Evolutionary conservation across 2,888 invertebrate species (phyloP).

Genomic region (Diabrotica balteata): DNA sequence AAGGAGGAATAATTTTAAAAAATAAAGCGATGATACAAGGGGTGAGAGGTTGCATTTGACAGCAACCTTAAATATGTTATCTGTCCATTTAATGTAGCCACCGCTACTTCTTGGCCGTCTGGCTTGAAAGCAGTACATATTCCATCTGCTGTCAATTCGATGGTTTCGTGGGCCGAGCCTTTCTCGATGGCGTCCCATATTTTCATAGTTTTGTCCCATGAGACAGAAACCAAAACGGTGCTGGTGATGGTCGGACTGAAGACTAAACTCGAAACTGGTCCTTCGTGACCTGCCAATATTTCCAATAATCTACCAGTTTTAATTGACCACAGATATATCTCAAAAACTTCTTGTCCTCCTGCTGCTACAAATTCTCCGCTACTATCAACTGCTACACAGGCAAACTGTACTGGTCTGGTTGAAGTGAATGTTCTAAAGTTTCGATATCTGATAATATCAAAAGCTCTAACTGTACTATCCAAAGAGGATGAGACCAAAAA

Average conservation of each 20-base stretch:
- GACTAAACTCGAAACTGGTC: conserved; percentile 80
- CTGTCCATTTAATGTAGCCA: conserved; percentile 87
- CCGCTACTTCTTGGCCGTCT: conserved; percentile 91
- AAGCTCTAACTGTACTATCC: conserved; percentile 97
- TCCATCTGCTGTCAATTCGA: conserved; percentile 80
- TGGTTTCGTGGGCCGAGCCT: conserved; percentile 81
- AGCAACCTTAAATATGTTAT: too few relatives aligned
- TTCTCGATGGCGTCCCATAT: conserved; percentile 92
- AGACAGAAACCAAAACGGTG: conserved; percentile 82
- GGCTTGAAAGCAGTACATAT: conserved; percentile 87
- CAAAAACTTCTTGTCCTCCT: conserved; percentile 93
- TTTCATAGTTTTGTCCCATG: conserved; percentile 93
- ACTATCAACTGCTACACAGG: conserved; percentile 85
- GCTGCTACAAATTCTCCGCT: conserved; percentile 94
- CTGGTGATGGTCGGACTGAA: conserved; percentile 80
- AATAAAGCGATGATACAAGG: too few relatives aligned
- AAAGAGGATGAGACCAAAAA: conserved; percentile 91
- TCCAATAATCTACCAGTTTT: conserved; percentile 92
- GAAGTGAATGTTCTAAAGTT: conserved; percentile 97
- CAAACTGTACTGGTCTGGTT: conserved; percentile 90
- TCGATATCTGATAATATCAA: conserved; percentile 92
- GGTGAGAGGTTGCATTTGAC: too few relatives aligned
- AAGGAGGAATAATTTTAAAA: too few relatives aligned
- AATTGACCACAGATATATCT: conserved; percentile 95
- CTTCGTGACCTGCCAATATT: conserved; percentile 90